Base-by-base conservation (phyloP, 2,113 vertebrate species). In the Tympanuchus pallidicinctus region DNA sequence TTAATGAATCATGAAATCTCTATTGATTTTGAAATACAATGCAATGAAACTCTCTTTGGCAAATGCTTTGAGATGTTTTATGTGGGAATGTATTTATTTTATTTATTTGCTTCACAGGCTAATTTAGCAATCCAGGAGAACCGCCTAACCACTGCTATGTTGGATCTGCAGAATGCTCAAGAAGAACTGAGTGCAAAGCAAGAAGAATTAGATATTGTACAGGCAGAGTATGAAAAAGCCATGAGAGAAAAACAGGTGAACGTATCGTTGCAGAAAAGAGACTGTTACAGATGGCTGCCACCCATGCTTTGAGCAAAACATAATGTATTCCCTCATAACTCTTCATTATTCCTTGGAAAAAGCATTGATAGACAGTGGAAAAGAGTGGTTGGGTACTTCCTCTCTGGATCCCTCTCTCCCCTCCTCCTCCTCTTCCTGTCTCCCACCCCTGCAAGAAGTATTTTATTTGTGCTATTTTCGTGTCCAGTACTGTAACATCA, bases 111-210 rank as follows among this genome's bases (percentile, higher is more conserved):
- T 61, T 40, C 32, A 3, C 83, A 99, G 98, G 98, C 98, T 89
- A 98, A 99, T 96, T 94, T 99, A 91, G 98, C 97, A 81, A 97
- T 99, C 50, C 98, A 99, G 93, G 98, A 98, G 96, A 98, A 97
- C 89, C 98, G 98, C 13, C 91, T 98, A 19, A 24, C 78, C 21
- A 92, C 97, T 20, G 98, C 98, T 88, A 98, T 98, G 97, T 89
- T 96, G 52, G 98, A 99, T 92, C 97, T 99, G 74, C 97, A 98
- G 93, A 98, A 97, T 91, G 98, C 98, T 73, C 98, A 99, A 84
- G 98, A 98, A 2, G 98, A 99, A 93, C 89, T 99, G 89, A 97
- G 98, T n/a, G 97, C 96, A 56, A 99, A 98, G 84, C 98, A 98
- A 93, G 97, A 97, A 4, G 98, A 99, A 90, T 97, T 99, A 24